Evolutionary conservation across 2,888 invertebrate genomes (phyloP).

Genomic region (Callosobruchus maculatus): DNA sequence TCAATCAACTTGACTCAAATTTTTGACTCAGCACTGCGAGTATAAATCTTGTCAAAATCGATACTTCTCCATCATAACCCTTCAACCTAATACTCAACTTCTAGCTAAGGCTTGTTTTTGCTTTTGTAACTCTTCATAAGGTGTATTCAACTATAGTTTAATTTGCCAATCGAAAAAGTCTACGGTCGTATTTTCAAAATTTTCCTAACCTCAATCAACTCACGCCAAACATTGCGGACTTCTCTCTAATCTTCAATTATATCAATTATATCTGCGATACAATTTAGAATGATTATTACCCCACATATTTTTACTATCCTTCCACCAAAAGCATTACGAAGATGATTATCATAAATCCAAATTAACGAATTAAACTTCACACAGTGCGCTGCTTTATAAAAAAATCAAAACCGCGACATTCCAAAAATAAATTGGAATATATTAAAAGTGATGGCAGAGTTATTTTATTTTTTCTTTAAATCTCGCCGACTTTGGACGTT

Average conservation of each 20-base stretch:
- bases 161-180: too few relatives aligned
- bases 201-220: too few relatives aligned
- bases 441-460: not conserved
- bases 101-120: too few relatives aligned
- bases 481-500: conserved; percentile 12
- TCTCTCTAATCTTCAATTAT: not conserved
- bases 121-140: too few relatives aligned
- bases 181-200: too few relatives aligned
- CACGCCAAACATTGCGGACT: too few relatives aligned
- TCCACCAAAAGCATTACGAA: not conserved
- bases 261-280: not conserved
- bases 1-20: too few relatives aligned
- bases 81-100: too few relatives aligned
- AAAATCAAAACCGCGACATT: not conserved
- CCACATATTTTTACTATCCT: not conserved
- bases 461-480: conserved; percentile 10
- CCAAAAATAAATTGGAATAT: not conserved
- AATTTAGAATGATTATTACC: not conserved
- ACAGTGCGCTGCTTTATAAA: not conserved
- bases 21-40: too few relatives aligned
- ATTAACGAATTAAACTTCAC: not conserved
- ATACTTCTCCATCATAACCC: too few relatives aligned
- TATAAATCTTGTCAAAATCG: too few relatives aligned
- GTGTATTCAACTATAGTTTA: too few relatives aligned
- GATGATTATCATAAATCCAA: not conserved